Evolutionary conservation across 2,888 invertebrate genomes (phyloP).

Genomic region (Tenthredo amoena): DNA sequence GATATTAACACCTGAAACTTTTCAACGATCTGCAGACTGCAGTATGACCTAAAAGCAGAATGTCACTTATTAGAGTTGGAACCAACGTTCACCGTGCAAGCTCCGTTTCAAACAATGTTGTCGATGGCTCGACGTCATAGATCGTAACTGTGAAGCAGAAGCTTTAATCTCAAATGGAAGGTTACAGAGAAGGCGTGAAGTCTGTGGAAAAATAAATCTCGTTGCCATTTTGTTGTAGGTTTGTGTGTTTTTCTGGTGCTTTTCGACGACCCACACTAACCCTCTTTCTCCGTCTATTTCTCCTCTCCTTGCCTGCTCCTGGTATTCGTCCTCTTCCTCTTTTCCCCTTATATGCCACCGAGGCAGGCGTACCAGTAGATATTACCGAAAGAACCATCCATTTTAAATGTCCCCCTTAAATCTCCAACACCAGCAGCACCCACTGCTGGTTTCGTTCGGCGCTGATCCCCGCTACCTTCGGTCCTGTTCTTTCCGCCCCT

Average conservation of each 20-base stretch:
- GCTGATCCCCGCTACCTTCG: slow-evolving; percentile 49
- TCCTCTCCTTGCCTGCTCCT: slow-evolving; percentile 46
- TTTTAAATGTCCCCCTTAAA: slow-evolving; percentile 68
- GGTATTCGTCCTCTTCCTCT: slow-evolving; percentile 51
- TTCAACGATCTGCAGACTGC: not conserved
- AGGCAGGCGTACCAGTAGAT: slow-evolving; percentile 45
- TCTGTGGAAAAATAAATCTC: slow-evolving; percentile 5
- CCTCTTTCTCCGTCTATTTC: slow-evolving; percentile 12
- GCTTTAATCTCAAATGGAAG: not conserved
- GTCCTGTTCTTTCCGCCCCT: slow-evolving; percentile 62
- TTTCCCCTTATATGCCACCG: slow-evolving; percentile 56
- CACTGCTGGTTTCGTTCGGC: slow-evolving; percentile 48
- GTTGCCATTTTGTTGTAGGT: slow-evolving; percentile 44
- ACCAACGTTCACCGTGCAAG: not conserved
- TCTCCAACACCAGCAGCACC: slow-evolving; percentile 57
- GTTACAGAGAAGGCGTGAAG: not conserved
- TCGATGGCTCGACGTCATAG: not conserved
- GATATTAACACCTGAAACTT: not conserved
- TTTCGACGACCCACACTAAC: not conserved
- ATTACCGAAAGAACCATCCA: slow-evolving; percentile 77
- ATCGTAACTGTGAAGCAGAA: not conserved
- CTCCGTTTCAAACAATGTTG: not conserved
- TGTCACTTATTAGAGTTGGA: not conserved
- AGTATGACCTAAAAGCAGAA: not conserved
- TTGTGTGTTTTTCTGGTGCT: slow-evolving; percentile 22